A percentile compares a stretch with the other conserved stretches of the same genome.
These are phyloP conservation scores for Agrotis clavis DNA, from an alignment of 2,888 invertebrate species.

Conservation along the genomic window DNA sequence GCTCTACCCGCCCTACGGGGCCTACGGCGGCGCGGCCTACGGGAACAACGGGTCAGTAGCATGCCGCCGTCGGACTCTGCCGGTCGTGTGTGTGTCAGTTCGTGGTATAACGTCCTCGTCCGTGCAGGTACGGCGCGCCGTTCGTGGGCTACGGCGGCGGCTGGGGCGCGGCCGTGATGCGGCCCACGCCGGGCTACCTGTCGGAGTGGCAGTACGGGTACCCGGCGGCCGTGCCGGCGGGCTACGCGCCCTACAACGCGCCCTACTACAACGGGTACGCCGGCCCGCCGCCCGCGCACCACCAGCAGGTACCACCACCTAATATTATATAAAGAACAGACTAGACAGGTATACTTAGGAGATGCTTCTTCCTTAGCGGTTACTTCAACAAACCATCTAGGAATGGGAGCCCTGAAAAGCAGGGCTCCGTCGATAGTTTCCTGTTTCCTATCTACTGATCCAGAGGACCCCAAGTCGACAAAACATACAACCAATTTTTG, in stretches of 20 bases:
- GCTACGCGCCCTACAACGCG: constrained; percentile 86
- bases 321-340: too few relatives aligned
- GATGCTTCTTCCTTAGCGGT: too few relatives aligned
- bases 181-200: constrained; percentile 89
- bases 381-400: too few relatives aligned
- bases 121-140: constrained; percentile 84
- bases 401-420: too few relatives aligned
- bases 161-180: constrained; percentile 86
- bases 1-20: constrained; percentile 83
- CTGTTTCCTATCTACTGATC: too few relatives aligned
- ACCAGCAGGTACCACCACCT: constrained; percentile 80
- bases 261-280: constrained; percentile 89
- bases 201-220: constrained; percentile 89
- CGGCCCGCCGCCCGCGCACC: constrained; percentile 86
- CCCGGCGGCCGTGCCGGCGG: constrained; percentile 76
- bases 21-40: constrained; percentile 81
- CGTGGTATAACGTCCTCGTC: too few relatives aligned
- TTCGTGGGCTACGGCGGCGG: constrained; percentile 89
- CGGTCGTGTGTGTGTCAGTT: too few relatives aligned
- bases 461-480: too few relatives aligned
- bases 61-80: too few relatives aligned
- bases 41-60: constrained; percentile 81
- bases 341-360: too few relatives aligned
- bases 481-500: too few relatives aligned
- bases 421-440: too few relatives aligned